A percentile compares a stretch with the other conserved stretches of the same genome.
Evolutionary conservation across 1,140 invertebrate species (phyloP).

Genomic region (Atopsyche davidsoni): DNA sequence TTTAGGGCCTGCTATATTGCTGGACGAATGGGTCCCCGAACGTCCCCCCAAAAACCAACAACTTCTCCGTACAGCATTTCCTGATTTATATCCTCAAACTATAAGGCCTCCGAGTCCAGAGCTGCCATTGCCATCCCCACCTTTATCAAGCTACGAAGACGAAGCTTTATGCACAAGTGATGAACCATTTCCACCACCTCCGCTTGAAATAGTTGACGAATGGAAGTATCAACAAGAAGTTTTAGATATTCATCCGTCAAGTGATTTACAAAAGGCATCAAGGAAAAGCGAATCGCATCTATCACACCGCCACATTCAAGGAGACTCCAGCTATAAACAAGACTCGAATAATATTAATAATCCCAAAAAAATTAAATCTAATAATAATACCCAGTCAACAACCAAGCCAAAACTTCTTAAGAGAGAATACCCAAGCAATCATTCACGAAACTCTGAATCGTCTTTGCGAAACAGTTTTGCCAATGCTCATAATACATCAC

Average conservation of each 20-base stretch:
- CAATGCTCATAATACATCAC: slow-evolving; percentile 8
- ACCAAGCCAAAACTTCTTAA: slow-evolving; percentile 11
- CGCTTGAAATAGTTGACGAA: slow-evolving; percentile 32
- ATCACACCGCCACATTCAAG: background rate
- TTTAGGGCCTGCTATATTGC: slow-evolving; percentile 56
- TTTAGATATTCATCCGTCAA: slow-evolving; percentile 9
- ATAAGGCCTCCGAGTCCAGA: slow-evolving; percentile 62
- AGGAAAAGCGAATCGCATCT: slow-evolving; percentile 1
- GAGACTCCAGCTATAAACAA: background rate
- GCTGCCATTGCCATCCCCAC: slow-evolving; percentile 63
- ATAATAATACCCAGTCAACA: slow-evolving; percentile 2
- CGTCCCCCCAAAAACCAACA: slow-evolving; percentile 67
- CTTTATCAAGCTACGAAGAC: slow-evolving; percentile 50
- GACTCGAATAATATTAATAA: background rate
- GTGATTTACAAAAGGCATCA: slow-evolving; percentile 14
- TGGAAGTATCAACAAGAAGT: slow-evolving; percentile 15
- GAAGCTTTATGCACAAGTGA: slow-evolving; percentile 56
- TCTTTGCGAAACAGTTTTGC: slow-evolving; percentile 18
- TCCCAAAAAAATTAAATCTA: slow-evolving; percentile 3
- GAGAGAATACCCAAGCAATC: slow-evolving; percentile 15
- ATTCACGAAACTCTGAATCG: slow-evolving; percentile 5
- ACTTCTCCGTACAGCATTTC: slow-evolving; percentile 48
- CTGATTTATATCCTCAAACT: slow-evolving; percentile 40
- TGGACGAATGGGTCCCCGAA: slow-evolving; percentile 69
- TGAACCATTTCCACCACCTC: slow-evolving; percentile 68